Evolutionary conservation across 1,140 invertebrate genomes (phyloP).

Genomic region (Drosophila truncata): DNA sequence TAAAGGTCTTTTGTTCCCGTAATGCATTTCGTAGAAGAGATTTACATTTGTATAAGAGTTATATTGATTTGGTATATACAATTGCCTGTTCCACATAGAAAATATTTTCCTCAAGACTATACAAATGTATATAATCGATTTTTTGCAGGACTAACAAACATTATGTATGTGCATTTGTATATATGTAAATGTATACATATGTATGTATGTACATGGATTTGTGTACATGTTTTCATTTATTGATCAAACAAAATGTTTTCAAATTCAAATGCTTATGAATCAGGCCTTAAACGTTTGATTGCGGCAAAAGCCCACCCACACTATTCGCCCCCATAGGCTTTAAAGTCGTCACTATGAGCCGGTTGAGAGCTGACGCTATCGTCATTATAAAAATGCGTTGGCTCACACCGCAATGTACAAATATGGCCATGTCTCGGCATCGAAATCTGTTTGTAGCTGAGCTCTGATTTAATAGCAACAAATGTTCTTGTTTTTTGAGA

Average conservation of each 20-base stretch:
- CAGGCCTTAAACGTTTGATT: background rate
- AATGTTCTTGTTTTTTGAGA: conserved; percentile 11
- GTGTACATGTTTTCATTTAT: background rate
- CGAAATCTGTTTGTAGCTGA: conserved; percentile 19
- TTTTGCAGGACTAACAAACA: background rate
- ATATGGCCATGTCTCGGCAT: conserved; percentile 10
- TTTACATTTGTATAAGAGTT: too few relatives aligned
- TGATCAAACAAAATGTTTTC: conserved; percentile 14
- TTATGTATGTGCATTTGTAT: background rate
- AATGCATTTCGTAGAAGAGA: background rate
- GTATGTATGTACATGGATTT: too few relatives aligned
- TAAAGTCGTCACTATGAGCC: conserved; percentile 5
- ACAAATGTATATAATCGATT: too few relatives aligned
- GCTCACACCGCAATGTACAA: conserved; percentile 29
- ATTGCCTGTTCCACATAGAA: too few relatives aligned
- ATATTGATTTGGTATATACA: too few relatives aligned
- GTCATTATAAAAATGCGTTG: conserved; percentile 30
- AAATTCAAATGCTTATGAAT: background rate
- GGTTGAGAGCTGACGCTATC: conserved; percentile 15
- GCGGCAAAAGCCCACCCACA: conserved; percentile 5
- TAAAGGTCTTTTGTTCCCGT: background rate
- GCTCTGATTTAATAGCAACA: conserved; percentile 22
- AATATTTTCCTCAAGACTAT: too few relatives aligned
- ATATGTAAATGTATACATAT: too few relatives aligned
- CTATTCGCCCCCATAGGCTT: background rate